Conservation (phyloP, 2,888 invertebrate genomes). For the Erebia ligea region DNA sequence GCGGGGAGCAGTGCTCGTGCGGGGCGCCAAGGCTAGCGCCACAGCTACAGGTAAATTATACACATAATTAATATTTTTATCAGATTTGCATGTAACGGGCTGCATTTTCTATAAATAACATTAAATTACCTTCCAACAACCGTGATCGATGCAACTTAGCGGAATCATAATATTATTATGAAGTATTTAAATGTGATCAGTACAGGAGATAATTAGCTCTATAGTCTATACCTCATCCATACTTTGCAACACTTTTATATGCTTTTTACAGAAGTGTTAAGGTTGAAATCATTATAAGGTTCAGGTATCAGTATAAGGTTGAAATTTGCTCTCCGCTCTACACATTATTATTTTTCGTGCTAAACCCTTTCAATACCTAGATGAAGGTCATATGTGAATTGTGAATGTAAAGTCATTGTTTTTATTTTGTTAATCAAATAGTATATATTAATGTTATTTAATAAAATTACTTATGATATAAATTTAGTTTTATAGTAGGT, state of each 20-base stretch:
- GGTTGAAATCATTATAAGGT: too few relatives aligned
- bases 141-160: constrained; percentile 3
- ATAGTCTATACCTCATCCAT: not conserved
- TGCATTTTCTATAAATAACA: constrained; percentile 2
- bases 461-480: too few relatives aligned
- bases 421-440: not conserved
- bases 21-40: constrained; percentile 77
- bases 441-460: not conserved
- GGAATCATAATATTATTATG: not conserved
- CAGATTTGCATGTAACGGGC: not conserved
- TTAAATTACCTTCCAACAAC: not conserved
- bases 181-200: not conserved
- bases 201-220: not conserved
- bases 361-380: not conserved
- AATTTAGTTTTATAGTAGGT: too few relatives aligned
- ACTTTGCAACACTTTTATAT: not conserved
- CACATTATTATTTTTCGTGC: not conserved
- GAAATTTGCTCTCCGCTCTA: constrained; percentile 1
- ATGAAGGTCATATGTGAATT: not conserved
- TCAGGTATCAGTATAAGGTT: too few relatives aligned
- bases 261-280: not conserved
- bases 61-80: not conserved
- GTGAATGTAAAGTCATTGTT: not conserved
- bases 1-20: constrained; percentile 89
- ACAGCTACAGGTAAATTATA: constrained; percentile 72